These are phyloP conservation scores for Hyposoter didymator DNA, from an alignment of 2,888 invertebrate species.

Conservation along the genomic window DNA sequence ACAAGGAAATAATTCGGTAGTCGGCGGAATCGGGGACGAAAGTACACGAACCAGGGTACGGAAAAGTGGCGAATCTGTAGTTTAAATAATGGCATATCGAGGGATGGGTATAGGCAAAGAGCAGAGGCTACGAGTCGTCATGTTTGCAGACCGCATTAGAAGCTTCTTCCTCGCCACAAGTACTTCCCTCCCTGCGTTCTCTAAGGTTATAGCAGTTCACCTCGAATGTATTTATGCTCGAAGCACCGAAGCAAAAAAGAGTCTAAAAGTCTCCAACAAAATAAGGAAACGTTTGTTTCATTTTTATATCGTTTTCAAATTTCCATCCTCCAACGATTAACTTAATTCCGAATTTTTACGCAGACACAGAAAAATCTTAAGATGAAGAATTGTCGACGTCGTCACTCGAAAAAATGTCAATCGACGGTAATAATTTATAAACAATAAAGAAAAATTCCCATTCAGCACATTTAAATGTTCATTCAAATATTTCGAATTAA, in stretches of 20 bases:
- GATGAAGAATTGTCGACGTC: too few species aligned
- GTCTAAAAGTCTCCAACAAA: background rate
- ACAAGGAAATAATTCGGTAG: background rate
- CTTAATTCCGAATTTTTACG: background rate
- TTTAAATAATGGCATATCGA: conserved; percentile 79
- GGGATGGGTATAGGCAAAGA: conserved; percentile 40
- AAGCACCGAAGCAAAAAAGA: background rate
- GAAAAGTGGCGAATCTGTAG: conserved; percentile 76
- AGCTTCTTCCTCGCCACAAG: conserved; percentile 71
- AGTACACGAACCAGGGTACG: conserved; percentile 6
- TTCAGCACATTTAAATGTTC: too few species aligned
- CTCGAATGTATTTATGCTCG: conserved; percentile 24
- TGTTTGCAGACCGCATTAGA: conserved; percentile 83
- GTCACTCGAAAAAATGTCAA: too few species aligned
- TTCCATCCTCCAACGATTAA: background rate
- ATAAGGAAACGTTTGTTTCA: background rate
- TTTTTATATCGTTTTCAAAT: background rate
- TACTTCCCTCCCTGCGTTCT: conserved; percentile 37
- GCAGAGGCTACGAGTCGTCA: conserved; percentile 71
- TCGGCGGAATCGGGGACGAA: conserved; percentile 27
- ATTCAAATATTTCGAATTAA: too few species aligned
- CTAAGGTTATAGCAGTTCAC: conserved; percentile 64
- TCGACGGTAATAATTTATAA: too few species aligned
- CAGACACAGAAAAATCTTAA: too few species aligned
- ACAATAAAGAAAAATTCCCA: too few species aligned